These are phyloP conservation scores for Odocoileus virginianus DNA, from an alignment of 2,113 vertebrate genomes.

Conservation along the genomic window DNA sequence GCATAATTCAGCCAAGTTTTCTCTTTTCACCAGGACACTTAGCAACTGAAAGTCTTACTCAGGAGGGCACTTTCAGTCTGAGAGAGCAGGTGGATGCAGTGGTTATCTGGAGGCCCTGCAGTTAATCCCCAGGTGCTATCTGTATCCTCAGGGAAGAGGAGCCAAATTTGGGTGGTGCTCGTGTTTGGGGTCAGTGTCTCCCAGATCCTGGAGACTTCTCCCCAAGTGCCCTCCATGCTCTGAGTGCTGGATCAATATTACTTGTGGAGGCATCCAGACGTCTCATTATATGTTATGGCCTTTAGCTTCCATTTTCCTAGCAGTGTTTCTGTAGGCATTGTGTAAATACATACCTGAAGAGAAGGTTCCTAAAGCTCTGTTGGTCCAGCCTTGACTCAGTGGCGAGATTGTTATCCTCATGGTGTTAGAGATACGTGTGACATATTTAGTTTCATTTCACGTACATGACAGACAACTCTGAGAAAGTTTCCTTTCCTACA, in stretches of 20 bases:
- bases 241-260: background rate
- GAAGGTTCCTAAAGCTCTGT: background rate
- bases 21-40: background rate
- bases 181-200: background rate
- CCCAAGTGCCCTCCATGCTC: background rate
- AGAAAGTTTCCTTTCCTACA: background rate
- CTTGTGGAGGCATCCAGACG: rapidly evolving
- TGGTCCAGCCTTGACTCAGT: rapidly evolving
- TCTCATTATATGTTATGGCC: rapidly evolving
- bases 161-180: background rate
- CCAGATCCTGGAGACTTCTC: background rate
- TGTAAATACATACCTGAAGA: background rate
- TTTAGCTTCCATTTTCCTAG: background rate
- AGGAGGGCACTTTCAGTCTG: background rate
- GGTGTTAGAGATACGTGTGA: background rate
- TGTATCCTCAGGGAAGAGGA: background rate
- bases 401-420: background rate
- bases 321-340: background rate
- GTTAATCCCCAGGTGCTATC: background rate
- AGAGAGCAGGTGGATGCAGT: background rate
- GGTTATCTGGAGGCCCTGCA: background rate
- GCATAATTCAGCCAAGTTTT: background rate
- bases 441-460: too few relatives aligned
- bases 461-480: rapidly evolving
- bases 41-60: background rate